A percentile compares a stretch with the other conserved stretches of the same genome.
Conservation (phyloP, 2,113 vertebrate species). For the Natator depressus region DNA sequence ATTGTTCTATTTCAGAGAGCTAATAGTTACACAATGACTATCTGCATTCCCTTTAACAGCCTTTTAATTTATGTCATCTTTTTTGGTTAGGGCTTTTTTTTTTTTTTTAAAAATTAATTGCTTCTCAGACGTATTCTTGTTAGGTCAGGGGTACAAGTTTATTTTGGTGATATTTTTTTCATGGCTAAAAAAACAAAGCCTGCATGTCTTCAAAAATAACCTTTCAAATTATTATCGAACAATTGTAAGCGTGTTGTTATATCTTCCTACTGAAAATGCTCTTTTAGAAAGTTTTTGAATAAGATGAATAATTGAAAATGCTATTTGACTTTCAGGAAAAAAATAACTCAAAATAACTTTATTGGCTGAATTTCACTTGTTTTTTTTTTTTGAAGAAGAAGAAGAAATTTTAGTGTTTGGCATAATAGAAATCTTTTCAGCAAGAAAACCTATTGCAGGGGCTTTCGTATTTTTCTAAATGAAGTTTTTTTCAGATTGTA, state of each 20-base stretch:
- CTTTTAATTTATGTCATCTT: background rate
- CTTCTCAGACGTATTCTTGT: background rate
- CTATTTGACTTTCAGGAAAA: background rate
- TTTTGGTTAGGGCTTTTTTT: background rate
- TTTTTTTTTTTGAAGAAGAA: background rate
- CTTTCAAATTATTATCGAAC: background rate
- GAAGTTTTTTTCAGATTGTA: background rate
- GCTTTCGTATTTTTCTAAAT: background rate
- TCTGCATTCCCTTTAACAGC: background rate
- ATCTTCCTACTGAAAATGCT: background rate
- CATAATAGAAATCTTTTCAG: background rate
- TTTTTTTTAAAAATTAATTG: background rate
- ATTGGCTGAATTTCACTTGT: background rate
- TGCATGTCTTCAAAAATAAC: background rate
- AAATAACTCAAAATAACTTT: background rate
- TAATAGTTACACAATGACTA: background rate
- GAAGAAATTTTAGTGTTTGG: background rate
- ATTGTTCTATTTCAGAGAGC: background rate
- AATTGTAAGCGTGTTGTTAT: background rate
- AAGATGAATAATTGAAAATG: background rate
- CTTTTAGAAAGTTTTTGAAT: background rate
- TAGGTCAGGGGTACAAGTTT: background rate
- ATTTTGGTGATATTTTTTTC: background rate
- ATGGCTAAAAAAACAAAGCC: background rate
- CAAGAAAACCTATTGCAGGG: background rate